Percentiles rank a stretch among this genome's conserved stretches.
Evolutionary conservation across 2,113 vertebrate species (phyloP).

Genomic region (Lepus europaeus): DNA sequence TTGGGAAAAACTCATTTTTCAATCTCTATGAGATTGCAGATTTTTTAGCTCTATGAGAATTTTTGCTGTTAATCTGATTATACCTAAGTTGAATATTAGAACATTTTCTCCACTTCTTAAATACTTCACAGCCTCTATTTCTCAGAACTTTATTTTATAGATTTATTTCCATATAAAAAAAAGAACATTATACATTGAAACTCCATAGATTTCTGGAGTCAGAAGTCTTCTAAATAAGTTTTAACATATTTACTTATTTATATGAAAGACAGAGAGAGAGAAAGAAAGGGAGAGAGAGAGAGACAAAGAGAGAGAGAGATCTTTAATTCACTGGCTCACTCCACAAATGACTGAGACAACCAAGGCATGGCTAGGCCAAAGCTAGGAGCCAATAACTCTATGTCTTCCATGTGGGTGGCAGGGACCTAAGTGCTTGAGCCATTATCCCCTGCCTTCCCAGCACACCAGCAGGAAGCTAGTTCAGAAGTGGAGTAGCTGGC

Average conservation of each 20-base stretch:
- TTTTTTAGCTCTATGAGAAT: not conserved
- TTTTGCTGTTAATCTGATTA: not conserved
- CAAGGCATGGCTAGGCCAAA: too few species aligned
- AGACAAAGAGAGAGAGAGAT: too few species aligned
- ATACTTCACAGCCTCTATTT: constrained; percentile 13
- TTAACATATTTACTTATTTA: not conserved
- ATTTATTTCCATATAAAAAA: not conserved
- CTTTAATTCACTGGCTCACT: too few species aligned
- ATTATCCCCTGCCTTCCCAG: too few species aligned
- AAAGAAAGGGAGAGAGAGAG: too few species aligned
- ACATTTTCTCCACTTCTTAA: not conserved
- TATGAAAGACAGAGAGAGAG: too few species aligned
- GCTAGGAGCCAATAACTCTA: too few species aligned
- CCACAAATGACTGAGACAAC: too few species aligned
- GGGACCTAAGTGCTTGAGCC: too few species aligned
- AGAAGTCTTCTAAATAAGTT: not conserved
- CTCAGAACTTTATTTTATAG: not conserved
- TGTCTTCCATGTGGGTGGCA: too few species aligned
- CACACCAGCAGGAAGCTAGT: too few species aligned
- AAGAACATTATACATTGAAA: not conserved
- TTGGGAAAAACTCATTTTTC: not conserved
- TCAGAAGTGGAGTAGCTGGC: too few species aligned
- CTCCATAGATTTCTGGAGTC: not conserved
- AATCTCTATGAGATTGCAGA: not conserved
- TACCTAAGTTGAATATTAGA: not conserved